These are phyloP conservation scores for Neolamprologus cancellatus DNA, from an alignment of 2,113 vertebrate genomes.

Conservation along the genomic window DNA sequence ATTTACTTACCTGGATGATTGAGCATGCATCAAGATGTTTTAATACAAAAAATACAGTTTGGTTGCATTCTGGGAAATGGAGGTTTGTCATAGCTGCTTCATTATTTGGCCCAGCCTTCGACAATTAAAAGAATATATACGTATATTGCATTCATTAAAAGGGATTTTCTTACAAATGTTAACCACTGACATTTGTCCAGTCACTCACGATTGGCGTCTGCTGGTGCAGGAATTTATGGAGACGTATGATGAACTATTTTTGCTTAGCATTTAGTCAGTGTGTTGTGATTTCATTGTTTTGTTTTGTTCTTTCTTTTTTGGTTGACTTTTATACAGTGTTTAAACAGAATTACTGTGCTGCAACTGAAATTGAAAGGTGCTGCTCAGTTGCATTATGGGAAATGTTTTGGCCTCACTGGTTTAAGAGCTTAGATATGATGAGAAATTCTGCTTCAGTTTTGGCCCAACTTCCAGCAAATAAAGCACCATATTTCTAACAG, in stretches of 20 bases:
- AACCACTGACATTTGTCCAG: not conserved
- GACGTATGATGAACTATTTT: not conserved
- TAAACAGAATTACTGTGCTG: not conserved
- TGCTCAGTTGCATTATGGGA: not conserved
- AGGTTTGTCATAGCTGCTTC: not conserved
- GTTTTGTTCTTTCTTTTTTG: not conserved
- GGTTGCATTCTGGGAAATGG: not conserved
- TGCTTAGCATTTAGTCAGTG: not conserved
- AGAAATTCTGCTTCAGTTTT: not conserved
- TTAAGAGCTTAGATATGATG: not conserved
- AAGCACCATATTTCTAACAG: not conserved
- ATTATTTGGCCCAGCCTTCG: rapidly evolving
- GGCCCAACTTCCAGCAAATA: not conserved
- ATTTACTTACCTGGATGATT: not conserved
- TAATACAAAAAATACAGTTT: not conserved
- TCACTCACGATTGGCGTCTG: rapidly evolving
- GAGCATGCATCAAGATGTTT: not conserved
- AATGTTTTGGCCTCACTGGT: not conserved
- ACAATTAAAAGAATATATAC: not conserved
- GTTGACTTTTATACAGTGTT: not conserved
- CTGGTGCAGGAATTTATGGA: not conserved
- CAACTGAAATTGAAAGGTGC: not conserved
- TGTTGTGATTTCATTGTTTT: rapidly evolving
- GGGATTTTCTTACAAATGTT: rapidly evolving
- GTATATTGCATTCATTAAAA: rapidly evolving